Conservation (phyloP, 2,797 vertebrate genomes). For the Anguilla megastoma region DNA sequence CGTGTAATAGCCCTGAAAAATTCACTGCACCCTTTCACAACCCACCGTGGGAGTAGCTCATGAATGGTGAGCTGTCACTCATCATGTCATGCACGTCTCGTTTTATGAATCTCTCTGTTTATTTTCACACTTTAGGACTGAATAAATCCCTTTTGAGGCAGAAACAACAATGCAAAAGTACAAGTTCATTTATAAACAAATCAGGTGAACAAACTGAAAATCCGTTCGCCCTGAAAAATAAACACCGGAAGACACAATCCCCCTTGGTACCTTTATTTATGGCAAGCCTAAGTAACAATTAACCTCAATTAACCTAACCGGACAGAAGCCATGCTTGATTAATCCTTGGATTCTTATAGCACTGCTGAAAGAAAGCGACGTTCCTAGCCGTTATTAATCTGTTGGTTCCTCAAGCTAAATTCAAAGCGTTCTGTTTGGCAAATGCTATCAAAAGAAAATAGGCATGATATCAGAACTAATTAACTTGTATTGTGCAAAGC, state of each 20-base stretch:
- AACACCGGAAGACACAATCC: constrained; percentile 5
- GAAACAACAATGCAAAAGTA: too few relatives aligned
- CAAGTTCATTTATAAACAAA: constrained; percentile 6
- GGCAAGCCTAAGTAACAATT: constrained; percentile 26
- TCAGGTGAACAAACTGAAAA: constrained; percentile 13
- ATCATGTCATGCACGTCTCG: neutral
- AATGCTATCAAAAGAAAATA: neutral
- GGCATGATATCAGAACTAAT: constrained; percentile 9
- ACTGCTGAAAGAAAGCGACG: neutral
- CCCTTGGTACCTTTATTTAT: constrained; percentile 18
- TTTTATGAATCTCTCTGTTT: constrained; percentile 6
- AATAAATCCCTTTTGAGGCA: neutral
- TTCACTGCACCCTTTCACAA: neutral
- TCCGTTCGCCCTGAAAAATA: neutral
- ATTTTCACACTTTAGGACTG: neutral
- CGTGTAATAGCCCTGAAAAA: constrained; percentile 35
- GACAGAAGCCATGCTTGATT: constrained; percentile 11
- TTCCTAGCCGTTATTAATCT: neutral
- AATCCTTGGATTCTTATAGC: neutral
- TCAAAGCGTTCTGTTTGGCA: neutral
- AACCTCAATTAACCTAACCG: constrained; percentile 24
- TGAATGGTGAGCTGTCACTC: constrained; percentile 19
- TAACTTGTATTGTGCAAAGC: constrained; percentile 15
- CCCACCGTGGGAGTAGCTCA: constrained; percentile 19
- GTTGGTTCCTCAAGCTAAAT: neutral